Conservation (phyloP, 1,140 invertebrate species). For the Zaprionus kolodkinae region DNA sequence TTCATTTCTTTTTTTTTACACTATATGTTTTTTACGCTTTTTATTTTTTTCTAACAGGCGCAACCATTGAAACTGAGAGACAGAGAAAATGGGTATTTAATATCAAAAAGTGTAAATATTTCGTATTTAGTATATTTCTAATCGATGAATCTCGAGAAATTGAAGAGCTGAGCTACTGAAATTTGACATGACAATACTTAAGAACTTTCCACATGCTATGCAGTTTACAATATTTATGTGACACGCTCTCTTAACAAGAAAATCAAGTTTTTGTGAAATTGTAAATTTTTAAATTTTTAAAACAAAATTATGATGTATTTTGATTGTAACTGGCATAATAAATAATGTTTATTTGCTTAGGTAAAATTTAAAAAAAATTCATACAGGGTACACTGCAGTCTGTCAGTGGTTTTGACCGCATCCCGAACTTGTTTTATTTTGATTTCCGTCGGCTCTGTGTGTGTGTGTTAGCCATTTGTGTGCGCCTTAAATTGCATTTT, state of each 20-base stretch:
- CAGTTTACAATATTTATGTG: neutral
- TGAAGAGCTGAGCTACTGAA: neutral
- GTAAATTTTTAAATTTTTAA: too few relatives aligned
- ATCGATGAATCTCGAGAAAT: neutral
- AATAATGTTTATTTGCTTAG: too few relatives aligned
- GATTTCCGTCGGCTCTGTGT: slow-evolving; percentile 30
- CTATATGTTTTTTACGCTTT: slow-evolving; percentile 7
- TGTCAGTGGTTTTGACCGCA: neutral
- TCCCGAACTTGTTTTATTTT: slow-evolving; percentile 33
- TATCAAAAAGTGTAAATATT: neutral
- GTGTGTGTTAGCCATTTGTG: slow-evolving; percentile 74
- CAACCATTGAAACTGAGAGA: neutral
- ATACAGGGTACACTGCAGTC: neutral
- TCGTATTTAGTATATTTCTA: too few relatives aligned
- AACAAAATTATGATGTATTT: too few relatives aligned
- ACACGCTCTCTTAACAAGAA: neutral
- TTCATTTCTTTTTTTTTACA: slow-evolving; percentile 46
- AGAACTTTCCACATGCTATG: too few relatives aligned
- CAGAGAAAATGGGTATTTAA: neutral
- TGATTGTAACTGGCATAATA: too few relatives aligned
- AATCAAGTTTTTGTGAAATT: neutral
- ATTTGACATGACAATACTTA: too few relatives aligned
- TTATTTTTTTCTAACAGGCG: neutral
- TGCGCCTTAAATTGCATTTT: slow-evolving; percentile 83
- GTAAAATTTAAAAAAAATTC: too few relatives aligned